Evolutionary conservation across 2,797 vertebrate species (phyloP).

Genomic region (Apogon hyalosoma): DNA sequence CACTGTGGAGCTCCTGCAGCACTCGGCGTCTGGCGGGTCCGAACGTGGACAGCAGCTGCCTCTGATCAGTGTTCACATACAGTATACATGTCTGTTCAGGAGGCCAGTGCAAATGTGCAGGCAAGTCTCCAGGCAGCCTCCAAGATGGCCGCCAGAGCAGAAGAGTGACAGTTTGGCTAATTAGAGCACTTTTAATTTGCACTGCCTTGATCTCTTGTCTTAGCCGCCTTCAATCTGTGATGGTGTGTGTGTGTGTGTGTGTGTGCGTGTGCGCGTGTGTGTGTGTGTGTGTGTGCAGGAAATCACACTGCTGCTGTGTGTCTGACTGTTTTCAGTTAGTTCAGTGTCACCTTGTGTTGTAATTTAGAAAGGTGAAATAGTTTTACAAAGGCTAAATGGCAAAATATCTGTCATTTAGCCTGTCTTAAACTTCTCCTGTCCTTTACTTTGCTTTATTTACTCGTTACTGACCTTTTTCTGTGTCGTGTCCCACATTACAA

Average conservation of each 20-base stretch:
- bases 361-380: slow-evolving; percentile 36
- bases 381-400: slow-evolving; percentile 10
- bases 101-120: slow-evolving; percentile 38
- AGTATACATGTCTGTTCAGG: slow-evolving; percentile 29
- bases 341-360: slow-evolving; percentile 56
- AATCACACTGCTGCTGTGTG: slow-evolving; percentile 12
- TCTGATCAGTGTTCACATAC: slow-evolving; percentile 47
- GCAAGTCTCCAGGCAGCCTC: slow-evolving; percentile 51
- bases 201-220: slow-evolving; percentile 70
- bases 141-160: slow-evolving; percentile 58
- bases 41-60: slow-evolving; percentile 43
- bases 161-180: slow-evolving; percentile 79
- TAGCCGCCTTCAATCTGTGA: slow-evolving; percentile 55
- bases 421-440: slow-evolving; percentile 1
- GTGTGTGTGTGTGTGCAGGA: slow-evolving; percentile 5
- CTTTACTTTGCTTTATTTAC: background rate
- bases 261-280: background rate
- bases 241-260: too few relatives aligned
- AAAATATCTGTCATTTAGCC: slow-evolving; percentile 21
- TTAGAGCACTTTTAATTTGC: slow-evolving; percentile 79
- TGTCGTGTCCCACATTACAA: background rate
- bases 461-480: slow-evolving; percentile 10
- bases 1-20: slow-evolving; percentile 26
- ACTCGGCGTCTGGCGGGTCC: slow-evolving; percentile 47
- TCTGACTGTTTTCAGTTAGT: slow-evolving; percentile 26